Base-by-base conservation (phyloP, 37 sponge, comb jelly and placozoan genomes). In the Haliclona indistincta region DNA sequence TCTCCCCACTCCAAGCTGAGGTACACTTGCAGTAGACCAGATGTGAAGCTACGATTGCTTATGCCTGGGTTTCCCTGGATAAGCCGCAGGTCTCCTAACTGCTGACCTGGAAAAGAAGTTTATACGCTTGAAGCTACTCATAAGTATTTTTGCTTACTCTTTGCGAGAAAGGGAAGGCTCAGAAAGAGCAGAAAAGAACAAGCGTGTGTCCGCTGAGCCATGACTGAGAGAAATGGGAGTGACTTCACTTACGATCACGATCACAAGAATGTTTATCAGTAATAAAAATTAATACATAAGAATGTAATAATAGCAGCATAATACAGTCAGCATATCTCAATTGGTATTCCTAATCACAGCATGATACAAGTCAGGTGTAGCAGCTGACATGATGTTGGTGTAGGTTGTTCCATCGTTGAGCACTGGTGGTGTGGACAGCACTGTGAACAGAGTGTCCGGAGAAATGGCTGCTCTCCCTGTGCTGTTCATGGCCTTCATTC, bases 401-500 rank as follows among this genome's bases (percentile, higher is more conserved):
- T 58, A 58, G 28, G 25, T 20, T 58, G 60, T 58, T 7, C n/a
- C 28, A n/a, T 20, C 6, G 28, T 58, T 58, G 25, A 58, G 60
- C 11, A 58, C 60, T 58, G 60, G 60, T 7, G 11, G 26, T n/a
- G 60, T 58, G 13, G 60, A 58, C 25, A 58, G 7, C 6, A 58
- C 60, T n/a, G 11, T 11, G 25, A 58, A 58, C 25, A 58, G n/a
- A n/a, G 60, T n/a, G 22, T 8, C 6, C 11, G 60, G 6, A 58
- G 11, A 25, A 58, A 58, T 58, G n/a, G 79, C 76, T 20, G 61
- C 78, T 35, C 75, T 83, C 0, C 91, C 91, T 42, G 74, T 73
- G 37, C 63, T 56, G 5, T 88, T 82, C 87, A 96, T 85, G 20
- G 56, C 76, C 38, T 79, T 81, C 54, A 89, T 89, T 30, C 87